These are phyloP conservation scores for Eulacestoma nigropectus DNA, from an alignment of 2,113 vertebrate genomes.

Conservation along the genomic window DNA sequence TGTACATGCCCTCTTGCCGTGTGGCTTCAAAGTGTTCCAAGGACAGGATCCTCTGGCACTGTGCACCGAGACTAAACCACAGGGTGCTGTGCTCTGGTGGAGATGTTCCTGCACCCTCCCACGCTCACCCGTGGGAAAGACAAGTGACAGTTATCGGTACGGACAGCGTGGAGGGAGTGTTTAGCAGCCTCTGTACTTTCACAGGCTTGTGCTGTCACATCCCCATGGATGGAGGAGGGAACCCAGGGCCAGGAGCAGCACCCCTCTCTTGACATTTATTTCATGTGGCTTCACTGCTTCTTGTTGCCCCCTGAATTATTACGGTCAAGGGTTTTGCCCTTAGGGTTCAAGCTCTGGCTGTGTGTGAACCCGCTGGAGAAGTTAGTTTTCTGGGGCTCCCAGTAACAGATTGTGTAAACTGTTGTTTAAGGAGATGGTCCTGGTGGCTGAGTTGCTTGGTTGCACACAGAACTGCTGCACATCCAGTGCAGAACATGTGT, in stretches of 20 bases:
- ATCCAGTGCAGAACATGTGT: background rate
- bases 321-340: background rate
- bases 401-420: background rate
- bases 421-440: background rate
- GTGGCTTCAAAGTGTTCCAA: accelerated
- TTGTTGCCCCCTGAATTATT: background rate
- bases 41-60: background rate
- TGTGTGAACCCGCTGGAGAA: background rate
- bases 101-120: background rate
- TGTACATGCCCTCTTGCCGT: background rate
- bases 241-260: background rate
- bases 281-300: background rate
- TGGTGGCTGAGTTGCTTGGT: background rate
- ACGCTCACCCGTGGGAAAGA: background rate
- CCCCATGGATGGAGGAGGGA: accelerated
- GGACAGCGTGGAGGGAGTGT: background rate
- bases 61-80: accelerated
- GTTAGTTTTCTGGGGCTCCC: background rate
- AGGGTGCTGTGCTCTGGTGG: background rate
- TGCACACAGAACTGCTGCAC: accelerated
- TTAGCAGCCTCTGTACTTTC: background rate
- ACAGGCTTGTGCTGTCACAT: background rate
- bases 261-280: background rate
- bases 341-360: background rate
- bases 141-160: background rate